Conservation (phyloP, 1,140 invertebrate species). For the Drosophila mayri region DNA sequence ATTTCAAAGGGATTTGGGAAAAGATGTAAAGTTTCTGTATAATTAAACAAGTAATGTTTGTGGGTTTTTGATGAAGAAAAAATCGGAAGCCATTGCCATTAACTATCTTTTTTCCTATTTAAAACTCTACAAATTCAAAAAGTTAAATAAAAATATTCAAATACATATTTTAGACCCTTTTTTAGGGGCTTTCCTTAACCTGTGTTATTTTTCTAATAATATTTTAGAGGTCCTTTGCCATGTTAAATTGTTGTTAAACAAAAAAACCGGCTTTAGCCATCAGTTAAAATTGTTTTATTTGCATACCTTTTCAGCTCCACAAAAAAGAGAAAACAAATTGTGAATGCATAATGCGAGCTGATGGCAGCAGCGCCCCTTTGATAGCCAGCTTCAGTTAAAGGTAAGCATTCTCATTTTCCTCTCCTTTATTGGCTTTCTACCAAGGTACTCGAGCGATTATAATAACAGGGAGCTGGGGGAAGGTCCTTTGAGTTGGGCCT, state of each 20-base stretch:
- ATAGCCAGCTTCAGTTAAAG: conserved; percentile 21
- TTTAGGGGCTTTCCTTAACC: too few species aligned
- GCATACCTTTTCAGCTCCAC: conserved; percentile 2
- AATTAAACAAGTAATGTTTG: not conserved
- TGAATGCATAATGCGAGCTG: conserved; percentile 44
- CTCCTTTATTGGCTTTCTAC: conserved; percentile 43
- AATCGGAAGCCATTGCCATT: too few species aligned
- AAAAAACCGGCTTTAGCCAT: conserved; percentile 1
- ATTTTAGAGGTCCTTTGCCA: not conserved
- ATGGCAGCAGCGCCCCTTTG: conserved; percentile 24
- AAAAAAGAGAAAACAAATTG: conserved; percentile 23
- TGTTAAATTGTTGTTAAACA: not conserved
- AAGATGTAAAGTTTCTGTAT: not conserved
- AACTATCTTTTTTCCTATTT: too few species aligned
- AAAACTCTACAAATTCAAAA: too few species aligned
- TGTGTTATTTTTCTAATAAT: not conserved
- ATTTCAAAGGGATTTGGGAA: not conserved
- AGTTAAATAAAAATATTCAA: too few species aligned
- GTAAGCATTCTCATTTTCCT: conserved; percentile 40
- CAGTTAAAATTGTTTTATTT: conserved; percentile 30
- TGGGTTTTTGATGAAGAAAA: too few species aligned
- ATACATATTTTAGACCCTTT: too few species aligned
- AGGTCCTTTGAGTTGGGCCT: conserved; percentile 2
- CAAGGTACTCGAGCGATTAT: conserved; percentile 37
- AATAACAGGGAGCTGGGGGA: conserved; percentile 1